A percentile compares a stretch with the other conserved stretches of the same genome.
phyloP scores from a whole-genome alignment of 2,888 invertebrate genomes.

The Andrena haemorrhoa region DNA sequence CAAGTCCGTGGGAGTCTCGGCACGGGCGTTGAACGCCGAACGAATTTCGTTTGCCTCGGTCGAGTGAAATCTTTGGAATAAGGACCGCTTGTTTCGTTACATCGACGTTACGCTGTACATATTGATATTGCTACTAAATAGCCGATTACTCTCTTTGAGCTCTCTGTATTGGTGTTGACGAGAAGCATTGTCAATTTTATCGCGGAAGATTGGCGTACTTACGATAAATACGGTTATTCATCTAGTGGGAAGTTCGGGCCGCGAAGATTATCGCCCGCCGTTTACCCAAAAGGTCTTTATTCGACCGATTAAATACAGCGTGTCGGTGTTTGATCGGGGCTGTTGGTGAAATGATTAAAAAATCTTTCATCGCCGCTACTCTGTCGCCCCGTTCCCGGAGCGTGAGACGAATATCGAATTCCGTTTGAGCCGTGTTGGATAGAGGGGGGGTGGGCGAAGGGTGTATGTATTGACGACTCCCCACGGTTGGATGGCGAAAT shows the following conservation, averaged over 20 bases:
- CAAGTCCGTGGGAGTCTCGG: too few relatives aligned
- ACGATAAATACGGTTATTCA: not conserved
- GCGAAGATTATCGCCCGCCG: not conserved
- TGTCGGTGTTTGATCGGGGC: constrained; percentile 14
- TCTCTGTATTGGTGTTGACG: too few relatives aligned
- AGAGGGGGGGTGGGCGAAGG: constrained; percentile 5
- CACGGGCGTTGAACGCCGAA: too few relatives aligned
- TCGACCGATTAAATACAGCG: constrained; percentile 20
- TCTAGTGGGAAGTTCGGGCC: not conserved
- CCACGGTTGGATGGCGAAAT: constrained; percentile 42
- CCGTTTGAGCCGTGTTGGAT: constrained; percentile 32
- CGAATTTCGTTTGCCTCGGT: too few relatives aligned
- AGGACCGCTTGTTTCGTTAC: too few relatives aligned
- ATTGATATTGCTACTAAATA: too few relatives aligned
- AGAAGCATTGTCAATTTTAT: too few relatives aligned
- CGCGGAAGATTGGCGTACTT: too few relatives aligned
- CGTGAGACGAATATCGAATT: constrained; percentile 55
- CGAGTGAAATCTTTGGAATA: too few relatives aligned
- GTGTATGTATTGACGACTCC: constrained; percentile 52
- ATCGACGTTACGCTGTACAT: too few relatives aligned
- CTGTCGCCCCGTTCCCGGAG: not conserved
- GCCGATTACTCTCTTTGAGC: too few relatives aligned
- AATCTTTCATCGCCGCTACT: constrained; percentile 34
- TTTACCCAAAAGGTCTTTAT: not conserved
- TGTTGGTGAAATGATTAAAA: constrained; percentile 36